phyloP scores from a whole-genome alignment of 1,140 invertebrate genomes.

The Chrysopa pallens region DNA sequence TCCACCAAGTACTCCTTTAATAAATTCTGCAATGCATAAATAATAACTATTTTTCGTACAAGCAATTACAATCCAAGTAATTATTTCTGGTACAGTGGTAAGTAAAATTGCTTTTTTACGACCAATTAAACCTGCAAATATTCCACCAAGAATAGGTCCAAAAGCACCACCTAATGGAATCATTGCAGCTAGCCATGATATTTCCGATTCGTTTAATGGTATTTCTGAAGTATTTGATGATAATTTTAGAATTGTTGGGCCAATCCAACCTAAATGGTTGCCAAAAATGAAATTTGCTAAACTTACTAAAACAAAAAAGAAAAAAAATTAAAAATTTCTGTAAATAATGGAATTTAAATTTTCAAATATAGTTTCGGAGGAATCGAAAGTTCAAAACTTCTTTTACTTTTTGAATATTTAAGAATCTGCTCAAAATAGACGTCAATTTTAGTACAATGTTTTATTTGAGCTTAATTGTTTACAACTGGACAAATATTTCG shows the following conservation, averaged over 20 bases:
- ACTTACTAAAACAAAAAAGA: no score
- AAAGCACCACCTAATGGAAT: constrained; percentile 24
- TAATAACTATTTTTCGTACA: constrained; percentile 25
- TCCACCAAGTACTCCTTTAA: constrained; percentile 45
- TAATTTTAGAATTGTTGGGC: constrained; percentile 12
- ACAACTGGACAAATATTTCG: no score
- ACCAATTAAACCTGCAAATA: constrained; percentile 33
- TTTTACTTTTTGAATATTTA: no score
- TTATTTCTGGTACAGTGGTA: constrained; percentile 26
- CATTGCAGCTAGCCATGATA: constrained; percentile 38
- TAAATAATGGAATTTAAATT: no score
- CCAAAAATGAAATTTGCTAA: constrained; percentile 4
- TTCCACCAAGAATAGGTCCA: constrained; percentile 26
- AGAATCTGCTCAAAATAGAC: no score
- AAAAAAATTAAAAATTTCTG: no score
- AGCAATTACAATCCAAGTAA: constrained; percentile 40
- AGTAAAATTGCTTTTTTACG: constrained; percentile 45
- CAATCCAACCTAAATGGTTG: constrained; percentile 20
- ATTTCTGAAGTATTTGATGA: constrained; percentile 24
- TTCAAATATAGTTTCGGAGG: no score
- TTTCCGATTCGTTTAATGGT: constrained; percentile 31
- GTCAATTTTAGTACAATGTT: no score
- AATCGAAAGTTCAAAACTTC: no score
- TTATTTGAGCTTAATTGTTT: no score
- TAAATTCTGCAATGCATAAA: constrained; percentile 20